These are phyloP conservation scores for Aphelenchoides bicaudatus DNA, from an alignment of 2,888 invertebrate genomes.

Conservation along the genomic window DNA sequence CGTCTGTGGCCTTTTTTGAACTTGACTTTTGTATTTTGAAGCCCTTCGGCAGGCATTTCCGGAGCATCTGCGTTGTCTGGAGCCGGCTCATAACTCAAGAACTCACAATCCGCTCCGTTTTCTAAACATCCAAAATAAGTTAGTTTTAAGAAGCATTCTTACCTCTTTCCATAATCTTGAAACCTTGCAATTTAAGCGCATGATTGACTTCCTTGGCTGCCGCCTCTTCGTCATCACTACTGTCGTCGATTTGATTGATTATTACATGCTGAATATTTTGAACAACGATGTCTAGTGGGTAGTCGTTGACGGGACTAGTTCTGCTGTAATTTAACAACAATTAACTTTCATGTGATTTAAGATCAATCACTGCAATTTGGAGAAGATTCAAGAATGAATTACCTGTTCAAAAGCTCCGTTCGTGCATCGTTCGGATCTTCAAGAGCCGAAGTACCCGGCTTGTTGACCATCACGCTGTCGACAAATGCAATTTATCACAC, in stretches of 20 bases:
- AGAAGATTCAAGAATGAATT: too few species aligned
- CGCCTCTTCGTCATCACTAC: conserved; percentile 21
- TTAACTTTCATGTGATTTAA: too few species aligned
- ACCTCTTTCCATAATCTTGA: conserved; percentile 31
- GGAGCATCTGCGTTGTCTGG: conserved; percentile 12
- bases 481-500: too few species aligned
- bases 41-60: neutral
- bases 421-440: too few species aligned
- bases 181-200: conserved; percentile 32
- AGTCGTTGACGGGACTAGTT: too few species aligned
- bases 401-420: too few species aligned
- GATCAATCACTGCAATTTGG: too few species aligned
- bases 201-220: conserved; percentile 29
- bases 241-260: conserved; percentile 26
- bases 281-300: conserved; percentile 54
- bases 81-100: conserved; percentile 19
- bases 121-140: conserved; percentile 21
- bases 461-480: too few species aligned
- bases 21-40: conserved; percentile 3
- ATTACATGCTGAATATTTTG: conserved; percentile 46
- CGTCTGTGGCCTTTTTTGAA: conserved; percentile 56
- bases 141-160: neutral
- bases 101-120: conserved; percentile 30
- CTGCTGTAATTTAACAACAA: too few species aligned
- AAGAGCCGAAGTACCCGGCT: too few species aligned